Conservation (phyloP, 2,888 invertebrate species). For the Watsonalla binaria region DNA sequence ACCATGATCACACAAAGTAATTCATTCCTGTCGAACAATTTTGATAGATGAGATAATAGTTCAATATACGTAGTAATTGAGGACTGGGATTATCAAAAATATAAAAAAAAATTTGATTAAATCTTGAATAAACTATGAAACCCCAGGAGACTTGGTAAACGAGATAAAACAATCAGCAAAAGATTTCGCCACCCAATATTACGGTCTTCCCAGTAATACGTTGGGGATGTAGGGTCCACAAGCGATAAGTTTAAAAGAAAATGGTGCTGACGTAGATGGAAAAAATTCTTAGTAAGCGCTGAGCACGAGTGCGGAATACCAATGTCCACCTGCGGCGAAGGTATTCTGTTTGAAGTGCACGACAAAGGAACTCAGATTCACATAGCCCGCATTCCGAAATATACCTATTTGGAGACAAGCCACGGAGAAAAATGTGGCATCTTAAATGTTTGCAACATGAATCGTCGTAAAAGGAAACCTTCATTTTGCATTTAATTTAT, state of each 20-base stretch:
- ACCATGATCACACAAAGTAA: no score
- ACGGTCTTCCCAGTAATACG: constrained; percentile 21
- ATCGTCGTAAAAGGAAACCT: background rate
- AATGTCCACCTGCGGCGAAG: constrained; percentile 38
- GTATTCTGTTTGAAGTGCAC: constrained; percentile 31
- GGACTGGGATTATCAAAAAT: no score
- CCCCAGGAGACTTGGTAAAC: background rate
- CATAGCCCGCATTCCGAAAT: constrained; percentile 27
- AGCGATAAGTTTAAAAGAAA: constrained; percentile 26
- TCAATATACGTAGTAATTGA: no score
- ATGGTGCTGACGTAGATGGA: constrained; percentile 35
- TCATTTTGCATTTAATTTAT: no score
- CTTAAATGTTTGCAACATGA: background rate
- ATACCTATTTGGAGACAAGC: constrained; percentile 18
- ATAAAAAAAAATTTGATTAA: no score
- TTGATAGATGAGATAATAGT: no score
- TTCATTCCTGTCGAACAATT: no score
- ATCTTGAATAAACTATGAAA: no score
- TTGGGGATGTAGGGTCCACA: constrained; percentile 35
- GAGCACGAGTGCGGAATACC: constrained; percentile 41
- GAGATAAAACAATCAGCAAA: background rate
- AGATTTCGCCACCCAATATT: background rate
- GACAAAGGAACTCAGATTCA: constrained; percentile 31
- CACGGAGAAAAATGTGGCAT: constrained; percentile 3
- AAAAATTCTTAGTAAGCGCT: constrained; percentile 33